Conservation (phyloP, 2,888 invertebrate species). For the Coelopa pilipes region DNA sequence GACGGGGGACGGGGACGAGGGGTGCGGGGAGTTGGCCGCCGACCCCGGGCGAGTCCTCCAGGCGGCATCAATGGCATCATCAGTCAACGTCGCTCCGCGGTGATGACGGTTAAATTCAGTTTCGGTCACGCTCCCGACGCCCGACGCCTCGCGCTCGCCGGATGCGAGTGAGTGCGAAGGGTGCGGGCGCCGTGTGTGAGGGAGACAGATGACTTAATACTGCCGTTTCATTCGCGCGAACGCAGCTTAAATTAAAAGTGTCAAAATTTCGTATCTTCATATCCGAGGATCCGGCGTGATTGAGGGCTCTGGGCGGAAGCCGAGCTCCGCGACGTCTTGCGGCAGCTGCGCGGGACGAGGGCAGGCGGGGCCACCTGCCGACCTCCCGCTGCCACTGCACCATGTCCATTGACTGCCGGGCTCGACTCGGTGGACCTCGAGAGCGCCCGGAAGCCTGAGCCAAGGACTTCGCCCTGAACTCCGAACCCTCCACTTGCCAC, state of each 20-base stretch:
- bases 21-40: not conserved
- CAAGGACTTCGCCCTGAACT: too few species aligned
- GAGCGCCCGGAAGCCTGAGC: too few species aligned
- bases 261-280: not conserved
- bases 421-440: too few species aligned
- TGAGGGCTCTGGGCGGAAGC: too few species aligned
- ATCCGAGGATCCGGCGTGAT: too few species aligned
- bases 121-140: slow-evolving; percentile 16
- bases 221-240: slow-evolving; percentile 16
- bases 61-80: slow-evolving; percentile 47
- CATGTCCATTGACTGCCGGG: too few species aligned
- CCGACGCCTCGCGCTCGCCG: not conserved
- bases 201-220: not conserved
- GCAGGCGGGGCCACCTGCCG: too few species aligned
- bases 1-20: too few species aligned
- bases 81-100: slow-evolving; percentile 42
- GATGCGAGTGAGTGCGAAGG: slow-evolving; percentile 4
- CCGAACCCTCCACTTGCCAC: too few species aligned
- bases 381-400: too few species aligned
- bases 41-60: not conserved
- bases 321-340: too few species aligned
- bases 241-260: slow-evolving; percentile 11
- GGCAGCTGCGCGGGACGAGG: too few species aligned
- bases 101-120: slow-evolving; percentile 35
- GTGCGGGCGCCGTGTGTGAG: not conserved